phyloP scores from a whole-genome alignment of 2,113 vertebrate species.

The Aptenodytes forsteri region DNA sequence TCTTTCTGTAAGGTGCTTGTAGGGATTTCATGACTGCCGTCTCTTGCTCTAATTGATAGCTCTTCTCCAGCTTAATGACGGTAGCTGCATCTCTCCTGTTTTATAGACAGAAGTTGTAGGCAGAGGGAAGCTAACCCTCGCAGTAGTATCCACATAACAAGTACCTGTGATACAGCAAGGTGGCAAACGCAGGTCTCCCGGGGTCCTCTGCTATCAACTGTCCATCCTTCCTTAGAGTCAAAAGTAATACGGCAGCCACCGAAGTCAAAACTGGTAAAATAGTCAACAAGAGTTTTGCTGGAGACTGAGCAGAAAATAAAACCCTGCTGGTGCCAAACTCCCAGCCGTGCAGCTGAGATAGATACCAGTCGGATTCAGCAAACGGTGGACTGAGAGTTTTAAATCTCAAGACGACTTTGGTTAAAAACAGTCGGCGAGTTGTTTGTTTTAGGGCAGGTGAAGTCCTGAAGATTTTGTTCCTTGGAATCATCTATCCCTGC shows the following conservation, averaged over 20 bases:
- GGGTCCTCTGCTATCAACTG: not conserved
- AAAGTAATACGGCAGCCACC: accelerated
- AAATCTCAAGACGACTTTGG: not conserved
- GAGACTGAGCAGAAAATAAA: not conserved
- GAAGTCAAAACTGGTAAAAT: not conserved
- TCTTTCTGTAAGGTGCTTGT: not conserved
- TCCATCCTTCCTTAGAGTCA: not conserved
- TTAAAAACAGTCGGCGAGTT: not conserved
- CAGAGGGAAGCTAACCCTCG: not conserved
- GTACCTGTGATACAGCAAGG: not conserved
- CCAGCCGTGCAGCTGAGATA: not conserved
- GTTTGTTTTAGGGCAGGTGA: not conserved
- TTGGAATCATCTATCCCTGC: not conserved
- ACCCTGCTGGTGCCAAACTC: not conserved
- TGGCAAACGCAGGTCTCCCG: not conserved
- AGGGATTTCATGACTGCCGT: accelerated
- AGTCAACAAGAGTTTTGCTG: not conserved
- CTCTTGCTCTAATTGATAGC: not conserved
- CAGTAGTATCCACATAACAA: not conserved
- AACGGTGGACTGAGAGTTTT: not conserved
- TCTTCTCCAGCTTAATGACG: not conserved
- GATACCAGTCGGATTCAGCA: not conserved
- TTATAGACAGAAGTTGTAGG: not conserved
- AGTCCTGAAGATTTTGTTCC: not conserved
- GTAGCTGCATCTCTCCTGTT: not conserved